Percentiles rank a stretch among this genome's conserved stretches.
Evolutionary conservation across 1,140 invertebrate genomes (phyloP).

Genomic region (Proctacanthus coquilletti): DNA sequence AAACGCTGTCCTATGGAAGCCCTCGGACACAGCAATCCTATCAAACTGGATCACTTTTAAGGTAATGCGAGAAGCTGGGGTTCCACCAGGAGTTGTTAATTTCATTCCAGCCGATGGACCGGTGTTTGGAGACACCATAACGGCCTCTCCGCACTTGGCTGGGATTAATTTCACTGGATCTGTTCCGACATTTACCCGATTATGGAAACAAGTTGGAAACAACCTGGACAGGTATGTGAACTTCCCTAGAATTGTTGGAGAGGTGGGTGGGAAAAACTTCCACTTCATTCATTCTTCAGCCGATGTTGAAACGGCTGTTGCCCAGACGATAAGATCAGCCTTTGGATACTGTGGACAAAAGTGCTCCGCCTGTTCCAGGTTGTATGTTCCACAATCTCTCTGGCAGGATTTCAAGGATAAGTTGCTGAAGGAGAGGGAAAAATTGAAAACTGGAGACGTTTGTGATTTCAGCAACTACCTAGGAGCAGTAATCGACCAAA

Average conservation of each 20-base stretch:
- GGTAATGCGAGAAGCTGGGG: conserved; percentile 80
- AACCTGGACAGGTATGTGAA: conserved; percentile 73
- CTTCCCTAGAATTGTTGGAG: conserved; percentile 85
- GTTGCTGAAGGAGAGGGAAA: conserved; percentile 18
- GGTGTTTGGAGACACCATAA: conserved; percentile 80
- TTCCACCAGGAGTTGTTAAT: conserved; percentile 91
- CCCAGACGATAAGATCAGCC: conserved; percentile 71
- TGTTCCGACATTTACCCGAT: conserved; percentile 58
- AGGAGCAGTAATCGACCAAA: conserved; percentile 91
- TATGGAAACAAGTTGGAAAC: conserved; percentile 83
- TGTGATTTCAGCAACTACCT: conserved; percentile 69
- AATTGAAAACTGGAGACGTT: conserved; percentile 72
- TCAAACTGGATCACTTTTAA: conserved; percentile 92
- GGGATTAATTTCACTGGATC: conserved; percentile 91
- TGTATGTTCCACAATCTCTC: conserved; percentile 84
- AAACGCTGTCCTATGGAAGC: conserved; percentile 95
- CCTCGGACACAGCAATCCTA: conserved; percentile 89
- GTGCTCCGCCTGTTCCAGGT: conserved; percentile 91
- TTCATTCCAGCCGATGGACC: conserved; percentile 88
- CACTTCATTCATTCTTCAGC: conserved; percentile 90
- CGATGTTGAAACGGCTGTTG: conserved; percentile 58
- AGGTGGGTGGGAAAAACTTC: conserved; percentile 98
- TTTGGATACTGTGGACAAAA: conserved; percentile 97
- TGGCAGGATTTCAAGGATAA: conserved; percentile 41
- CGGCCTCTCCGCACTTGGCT: conserved; percentile 62